Evolutionary conservation across 2,797 vertebrate species (phyloP), one percentile per base, ranked within the genome.

Genomic region (Gobionotothen gibberifrons): DNA sequence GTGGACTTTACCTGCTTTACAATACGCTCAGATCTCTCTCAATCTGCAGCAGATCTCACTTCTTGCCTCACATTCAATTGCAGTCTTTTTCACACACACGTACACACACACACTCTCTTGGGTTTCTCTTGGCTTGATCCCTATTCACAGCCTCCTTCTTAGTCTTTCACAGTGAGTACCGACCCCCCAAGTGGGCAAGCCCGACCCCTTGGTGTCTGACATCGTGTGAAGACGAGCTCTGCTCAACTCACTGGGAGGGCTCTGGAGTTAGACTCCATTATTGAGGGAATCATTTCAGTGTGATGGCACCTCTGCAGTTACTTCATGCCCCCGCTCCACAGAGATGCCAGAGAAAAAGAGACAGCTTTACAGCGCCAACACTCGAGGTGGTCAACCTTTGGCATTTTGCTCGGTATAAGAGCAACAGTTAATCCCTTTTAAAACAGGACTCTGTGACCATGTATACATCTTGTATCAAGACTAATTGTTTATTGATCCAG

Each of bases 1-100:
- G 83, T 74, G 82, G 67, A 72, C 70, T 56, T 78, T 55, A 82
- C 74, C 74, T 77, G 72, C 79, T 54, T 36, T 16, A 39, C 4
- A n/a, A 46, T 40, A 17, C n/a, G 9, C 54, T 58, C 4, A 4
- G 4, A 9, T 52, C 47, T 32, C 52, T 54, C 51, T 44, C 17
- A 0, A 10, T 49, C 64, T 57, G 2, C 59, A 13, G 3, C 1
- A 5, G 22, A 62, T 74, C 51, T 17, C 17, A 1, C 47, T 6
- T 10, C 15, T 9, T 32, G 26, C 14, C 29, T 65, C 43, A 26
- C 46, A 22, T 55, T 56, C 42, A n/a, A 10, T 47, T 22, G 12
- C 75, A 32, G 17, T 0, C 21, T 26, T 16, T 22, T 21, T 40
- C 63, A 17, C 19, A 14, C 21, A 17, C 14, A 2, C 26, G 14